Percentiles rank a stretch among this genome's conserved stretches.
Evolutionary conservation across 2,888 invertebrate genomes (phyloP).

Genomic region (Hirtodrosophila alboralis): DNA sequence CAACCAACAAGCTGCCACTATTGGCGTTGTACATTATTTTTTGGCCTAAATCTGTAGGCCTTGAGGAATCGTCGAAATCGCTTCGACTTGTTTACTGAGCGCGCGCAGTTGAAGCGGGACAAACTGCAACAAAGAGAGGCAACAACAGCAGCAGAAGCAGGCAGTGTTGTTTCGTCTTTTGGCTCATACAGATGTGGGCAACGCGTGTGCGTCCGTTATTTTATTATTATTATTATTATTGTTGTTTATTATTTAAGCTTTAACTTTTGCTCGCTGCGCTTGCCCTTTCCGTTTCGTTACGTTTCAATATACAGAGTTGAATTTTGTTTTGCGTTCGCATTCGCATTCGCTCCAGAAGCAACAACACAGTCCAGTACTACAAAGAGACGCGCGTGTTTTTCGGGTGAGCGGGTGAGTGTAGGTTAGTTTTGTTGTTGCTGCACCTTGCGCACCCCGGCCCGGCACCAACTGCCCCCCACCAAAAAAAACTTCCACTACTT

Average conservation of each 20-base stretch:
- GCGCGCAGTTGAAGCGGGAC: constrained; percentile 65
- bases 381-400: constrained; percentile 47
- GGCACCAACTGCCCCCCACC: constrained; percentile 7
- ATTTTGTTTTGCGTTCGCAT: constrained; percentile 34
- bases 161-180: constrained; percentile 74
- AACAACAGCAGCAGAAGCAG: constrained; percentile 32
- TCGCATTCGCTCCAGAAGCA: constrained; percentile 50
- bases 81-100: constrained; percentile 78
- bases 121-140: constrained; percentile 56
- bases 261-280: constrained; percentile 69
- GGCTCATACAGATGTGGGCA: constrained; percentile 78
- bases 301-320: constrained; percentile 45
- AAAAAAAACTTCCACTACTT: constrained; percentile 36
- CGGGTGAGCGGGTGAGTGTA: constrained; percentile 49
- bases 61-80: constrained; percentile 80
- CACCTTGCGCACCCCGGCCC: constrained; percentile 45
- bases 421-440: constrained; percentile 45
- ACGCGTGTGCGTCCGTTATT: constrained; percentile 75
- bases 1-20: constrained; percentile 41
- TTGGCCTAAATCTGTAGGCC: constrained; percentile 78
- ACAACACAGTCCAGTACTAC: constrained; percentile 32
- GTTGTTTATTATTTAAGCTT: constrained; percentile 72
- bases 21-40: constrained; percentile 65
- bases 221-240: constrained; percentile 62
- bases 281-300: constrained; percentile 69